Conservation (phyloP, 2,888 invertebrate species). For the Limnephilus lunatus region DNA sequence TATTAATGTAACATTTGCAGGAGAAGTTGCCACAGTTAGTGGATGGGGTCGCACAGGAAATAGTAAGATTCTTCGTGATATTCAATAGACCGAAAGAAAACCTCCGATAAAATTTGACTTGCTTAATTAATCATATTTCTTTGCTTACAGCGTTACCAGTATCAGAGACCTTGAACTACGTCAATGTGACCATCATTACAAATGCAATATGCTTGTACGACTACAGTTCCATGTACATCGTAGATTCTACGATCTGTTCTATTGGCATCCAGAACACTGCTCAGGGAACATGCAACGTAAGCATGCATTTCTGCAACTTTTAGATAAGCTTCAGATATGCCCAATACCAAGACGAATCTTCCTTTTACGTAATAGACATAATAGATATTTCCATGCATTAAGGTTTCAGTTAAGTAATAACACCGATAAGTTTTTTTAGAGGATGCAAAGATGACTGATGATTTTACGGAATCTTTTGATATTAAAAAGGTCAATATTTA, state of each 20-base stretch:
- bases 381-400: not conserved
- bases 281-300: slow-evolving; percentile 67
- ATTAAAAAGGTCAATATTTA: not conserved
- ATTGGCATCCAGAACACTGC: slow-evolving; percentile 73
- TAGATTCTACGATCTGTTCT: slow-evolving; percentile 70
- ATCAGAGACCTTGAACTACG: slow-evolving; percentile 71
- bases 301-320: not conserved
- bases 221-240: slow-evolving; percentile 67
- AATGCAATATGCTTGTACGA: slow-evolving; percentile 71
- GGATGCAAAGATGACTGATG: too few species aligned
- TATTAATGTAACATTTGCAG: slow-evolving; percentile 38
- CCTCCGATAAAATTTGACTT: not conserved
- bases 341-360: not conserved
- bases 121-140: not conserved
- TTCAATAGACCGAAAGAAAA: not conserved
- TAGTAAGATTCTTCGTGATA: slow-evolving; percentile 30
- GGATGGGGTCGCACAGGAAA: slow-evolving; percentile 52
- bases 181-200: slow-evolving; percentile 71
- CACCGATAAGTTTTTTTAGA: too few species aligned
- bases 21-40: slow-evolving; percentile 55
- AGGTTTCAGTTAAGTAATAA: not conserved
- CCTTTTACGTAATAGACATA: not conserved
- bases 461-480: too few species aligned
- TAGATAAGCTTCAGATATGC: not conserved
- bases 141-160: not conserved